Conservation (phyloP, 2,797 vertebrate species). For the Oophaga sylvatica region DNA sequence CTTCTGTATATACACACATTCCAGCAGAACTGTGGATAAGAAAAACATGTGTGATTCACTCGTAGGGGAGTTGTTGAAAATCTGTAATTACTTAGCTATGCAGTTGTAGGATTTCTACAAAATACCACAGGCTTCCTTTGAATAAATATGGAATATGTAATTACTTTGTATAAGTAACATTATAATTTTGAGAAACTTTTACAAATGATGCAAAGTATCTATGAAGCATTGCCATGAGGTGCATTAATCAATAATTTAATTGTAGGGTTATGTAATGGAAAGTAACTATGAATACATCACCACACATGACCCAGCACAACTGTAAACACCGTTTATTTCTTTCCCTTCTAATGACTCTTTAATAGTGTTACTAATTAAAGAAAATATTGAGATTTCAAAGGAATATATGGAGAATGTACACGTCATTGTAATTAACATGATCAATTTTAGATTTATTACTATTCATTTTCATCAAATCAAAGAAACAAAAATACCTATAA, state of each 20-base stretch:
- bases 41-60: slow-evolving; percentile 53
- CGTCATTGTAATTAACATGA: not conserved
- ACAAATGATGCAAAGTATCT: not conserved
- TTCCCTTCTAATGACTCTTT: not conserved
- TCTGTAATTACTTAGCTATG: slow-evolving; percentile 52
- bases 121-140: slow-evolving; percentile 33
- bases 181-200: not conserved
- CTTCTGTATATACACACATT: slow-evolving; percentile 56
- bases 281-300: not conserved
- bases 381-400: not conserved
- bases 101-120: slow-evolving; percentile 19
- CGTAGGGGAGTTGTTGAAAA: slow-evolving; percentile 32
- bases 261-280: slow-evolving; percentile 13
- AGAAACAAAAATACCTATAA: too few relatives aligned
- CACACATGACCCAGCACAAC: not conserved
- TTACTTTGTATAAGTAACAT: not conserved
- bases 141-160: slow-evolving; percentile 13
- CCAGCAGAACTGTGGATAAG: slow-evolving; percentile 47
- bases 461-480: too few relatives aligned
- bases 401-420: not conserved
- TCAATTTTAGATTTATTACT: too few relatives aligned
- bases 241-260: not conserved
- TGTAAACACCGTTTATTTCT: not conserved
- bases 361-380: too few relatives aligned
- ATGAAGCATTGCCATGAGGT: not conserved